phyloP scores from a whole-genome alignment of 2,797 vertebrate genomes.

The Danionella dracula region DNA sequence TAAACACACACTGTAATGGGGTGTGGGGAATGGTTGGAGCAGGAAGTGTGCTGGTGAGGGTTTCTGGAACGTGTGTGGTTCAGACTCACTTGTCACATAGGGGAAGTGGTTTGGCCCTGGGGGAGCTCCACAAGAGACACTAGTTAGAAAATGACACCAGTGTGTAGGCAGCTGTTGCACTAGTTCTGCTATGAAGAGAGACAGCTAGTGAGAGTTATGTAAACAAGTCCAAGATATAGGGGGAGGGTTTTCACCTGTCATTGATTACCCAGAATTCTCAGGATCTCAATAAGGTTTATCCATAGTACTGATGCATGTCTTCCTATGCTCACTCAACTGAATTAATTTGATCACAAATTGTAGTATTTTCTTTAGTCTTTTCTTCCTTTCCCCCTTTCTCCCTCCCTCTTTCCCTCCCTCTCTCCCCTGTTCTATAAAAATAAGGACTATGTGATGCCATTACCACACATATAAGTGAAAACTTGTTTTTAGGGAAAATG shows the following conservation, averaged over 20 bases:
- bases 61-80: conserved; percentile 4
- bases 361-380: too few species aligned
- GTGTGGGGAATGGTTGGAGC: conserved; percentile 35
- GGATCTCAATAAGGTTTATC: conserved; percentile 58
- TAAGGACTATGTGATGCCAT: too few species aligned
- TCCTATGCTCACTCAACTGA: too few species aligned
- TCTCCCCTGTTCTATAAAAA: too few species aligned
- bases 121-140: conserved; percentile 42
- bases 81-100: conserved; percentile 21
- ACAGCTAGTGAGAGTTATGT: conserved; percentile 65
- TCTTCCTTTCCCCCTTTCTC: too few species aligned
- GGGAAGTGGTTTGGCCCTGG: conserved; percentile 25
- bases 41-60: conserved; percentile 25
- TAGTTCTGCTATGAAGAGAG: conserved; percentile 50
- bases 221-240: conserved; percentile 66
- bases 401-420: too few species aligned
- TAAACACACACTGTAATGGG: conserved; percentile 17
- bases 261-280: conserved; percentile 64
- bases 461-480: too few species aligned
- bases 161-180: conserved; percentile 34
- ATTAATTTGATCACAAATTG: too few species aligned
- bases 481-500: too few species aligned
- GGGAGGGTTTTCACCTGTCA: conserved; percentile 60
- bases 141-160: conserved; percentile 39
- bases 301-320: too few species aligned